Conservation (phyloP, 2,888 invertebrate genomes). For the Agrochola litura region DNA sequence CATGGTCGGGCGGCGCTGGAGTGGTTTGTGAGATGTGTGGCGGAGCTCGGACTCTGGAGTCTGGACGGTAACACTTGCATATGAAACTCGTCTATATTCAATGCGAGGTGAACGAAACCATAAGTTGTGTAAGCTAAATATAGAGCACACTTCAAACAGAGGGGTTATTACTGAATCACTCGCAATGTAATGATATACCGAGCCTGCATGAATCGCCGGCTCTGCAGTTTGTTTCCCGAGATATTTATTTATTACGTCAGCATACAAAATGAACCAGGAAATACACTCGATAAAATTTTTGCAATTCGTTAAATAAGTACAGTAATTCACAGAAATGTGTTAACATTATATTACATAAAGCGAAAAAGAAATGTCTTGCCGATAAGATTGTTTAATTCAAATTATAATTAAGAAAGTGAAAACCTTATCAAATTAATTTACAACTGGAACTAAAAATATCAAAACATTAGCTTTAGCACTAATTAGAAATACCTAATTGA, state of each 20-base stretch:
- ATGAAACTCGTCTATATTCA: slow-evolving; percentile 72
- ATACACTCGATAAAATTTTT: slow-evolving; percentile 11
- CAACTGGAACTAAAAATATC: slow-evolving; percentile 17
- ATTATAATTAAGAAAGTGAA: slow-evolving; percentile 55
- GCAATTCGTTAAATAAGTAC: background rate
- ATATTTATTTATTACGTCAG: slow-evolving; percentile 45
- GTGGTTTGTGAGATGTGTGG: slow-evolving; percentile 33
- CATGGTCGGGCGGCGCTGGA: slow-evolving; percentile 64
- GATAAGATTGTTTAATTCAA: slow-evolving; percentile 22
- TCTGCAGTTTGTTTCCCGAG: slow-evolving; percentile 62
- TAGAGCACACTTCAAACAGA: slow-evolving; percentile 78
- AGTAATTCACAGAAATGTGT: background rate
- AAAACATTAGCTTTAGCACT: slow-evolving; percentile 28
- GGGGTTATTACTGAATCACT: slow-evolving; percentile 78
- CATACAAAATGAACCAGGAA: slow-evolving; percentile 38
- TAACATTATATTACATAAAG: slow-evolving; percentile 4
- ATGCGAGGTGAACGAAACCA: slow-evolving; percentile 84
- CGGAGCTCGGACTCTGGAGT: slow-evolving; percentile 32
- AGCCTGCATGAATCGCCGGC: slow-evolving; percentile 50
- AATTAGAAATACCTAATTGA: slow-evolving; percentile 12
- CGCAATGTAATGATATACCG: slow-evolving; percentile 70
- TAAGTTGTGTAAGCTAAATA: slow-evolving; percentile 83
- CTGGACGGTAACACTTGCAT: slow-evolving; percentile 67
- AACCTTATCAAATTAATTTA: slow-evolving; percentile 49
- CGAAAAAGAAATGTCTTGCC: slow-evolving; percentile 14